These are phyloP conservation scores for Lepetodrilus schrolli DNA, from an alignment of 2,888 invertebrate species.

Conservation along the genomic window DNA sequence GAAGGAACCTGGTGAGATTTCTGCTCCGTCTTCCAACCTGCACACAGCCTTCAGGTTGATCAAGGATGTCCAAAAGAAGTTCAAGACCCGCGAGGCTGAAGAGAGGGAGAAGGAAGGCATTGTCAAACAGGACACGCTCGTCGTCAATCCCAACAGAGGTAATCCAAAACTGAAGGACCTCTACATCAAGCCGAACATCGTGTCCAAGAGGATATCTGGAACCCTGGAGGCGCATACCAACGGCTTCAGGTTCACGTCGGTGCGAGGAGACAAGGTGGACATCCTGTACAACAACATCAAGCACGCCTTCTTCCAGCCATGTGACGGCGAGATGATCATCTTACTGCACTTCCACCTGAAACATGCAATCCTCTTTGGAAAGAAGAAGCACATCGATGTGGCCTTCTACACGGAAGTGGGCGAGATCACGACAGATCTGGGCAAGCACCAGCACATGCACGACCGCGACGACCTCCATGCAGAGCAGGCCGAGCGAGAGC, in stretches of 20 bases:
- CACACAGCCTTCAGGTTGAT: constrained; percentile 97
- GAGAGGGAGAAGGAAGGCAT: constrained; percentile 97
- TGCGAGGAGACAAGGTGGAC: constrained; percentile 99
- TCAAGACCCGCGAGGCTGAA: constrained; percentile 97
- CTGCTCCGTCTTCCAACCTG: constrained; percentile 94
- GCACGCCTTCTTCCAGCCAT: constrained; percentile 99
- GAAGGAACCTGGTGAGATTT: constrained; percentile 97
- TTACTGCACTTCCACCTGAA: constrained; percentile 98
- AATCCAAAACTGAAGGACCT: constrained; percentile 98
- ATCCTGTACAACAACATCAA: constrained; percentile 99
- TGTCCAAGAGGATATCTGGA: constrained; percentile 86
- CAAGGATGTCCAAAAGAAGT: constrained; percentile 99
- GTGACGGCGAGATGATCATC: constrained; percentile 99
- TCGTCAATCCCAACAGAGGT: constrained; percentile 94
- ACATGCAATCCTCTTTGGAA: constrained; percentile 99
- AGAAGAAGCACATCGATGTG: constrained; percentile 98
- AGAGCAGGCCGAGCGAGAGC: constrained; percentile 93
- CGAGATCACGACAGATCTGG: constrained; percentile 98
- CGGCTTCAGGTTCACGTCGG: constrained; percentile 92
- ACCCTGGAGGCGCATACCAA: constrained; percentile 94
- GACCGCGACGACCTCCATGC: constrained; percentile 98
- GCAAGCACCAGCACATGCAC: constrained; percentile 99
- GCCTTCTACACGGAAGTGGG: constrained; percentile 99
- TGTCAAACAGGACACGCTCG: constrained; percentile 96
- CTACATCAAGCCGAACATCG: constrained; percentile 98